phyloP scores from a whole-genome alignment of 2,797 vertebrate species.

The Poecilia picta region DNA sequence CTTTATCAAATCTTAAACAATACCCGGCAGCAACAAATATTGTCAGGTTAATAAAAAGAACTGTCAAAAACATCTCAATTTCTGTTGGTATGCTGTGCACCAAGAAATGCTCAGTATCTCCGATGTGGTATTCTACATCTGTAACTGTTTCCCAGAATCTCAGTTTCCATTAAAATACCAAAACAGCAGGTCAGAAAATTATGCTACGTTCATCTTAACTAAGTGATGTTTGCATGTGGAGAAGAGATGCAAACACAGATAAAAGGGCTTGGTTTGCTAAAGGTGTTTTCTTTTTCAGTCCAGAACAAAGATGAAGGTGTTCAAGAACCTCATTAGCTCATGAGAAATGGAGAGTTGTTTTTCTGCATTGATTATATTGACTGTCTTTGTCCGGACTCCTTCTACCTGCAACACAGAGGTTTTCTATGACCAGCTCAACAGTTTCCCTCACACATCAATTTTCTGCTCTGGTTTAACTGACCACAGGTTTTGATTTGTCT shows the following conservation, averaged over 20 bases:
- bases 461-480: constrained; percentile 16
- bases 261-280: not conserved
- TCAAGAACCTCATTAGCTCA: constrained; percentile 19
- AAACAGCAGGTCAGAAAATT: not conserved
- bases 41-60: not conserved
- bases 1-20: not conserved
- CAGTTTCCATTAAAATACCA: not conserved
- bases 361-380: constrained; percentile 9
- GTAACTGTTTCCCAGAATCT: not conserved
- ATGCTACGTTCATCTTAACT: not conserved
- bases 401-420: not conserved
- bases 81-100: not conserved
- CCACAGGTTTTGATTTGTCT: constrained; percentile 6
- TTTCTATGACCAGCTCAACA: constrained; percentile 12
- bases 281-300: not conserved
- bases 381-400: not conserved
- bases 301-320: not conserved
- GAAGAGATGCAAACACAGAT: not conserved
- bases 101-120: not conserved
- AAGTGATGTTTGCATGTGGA: not conserved
- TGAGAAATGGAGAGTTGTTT: constrained; percentile 13
- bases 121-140: not conserved
- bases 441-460: constrained; percentile 2
- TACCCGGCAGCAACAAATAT: not conserved
- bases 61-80: not conserved